Evolutionary conservation across 2,797 vertebrate genomes (phyloP), one percentile per base, ranked within the genome.

Genomic region (Anas acuta): DNA sequence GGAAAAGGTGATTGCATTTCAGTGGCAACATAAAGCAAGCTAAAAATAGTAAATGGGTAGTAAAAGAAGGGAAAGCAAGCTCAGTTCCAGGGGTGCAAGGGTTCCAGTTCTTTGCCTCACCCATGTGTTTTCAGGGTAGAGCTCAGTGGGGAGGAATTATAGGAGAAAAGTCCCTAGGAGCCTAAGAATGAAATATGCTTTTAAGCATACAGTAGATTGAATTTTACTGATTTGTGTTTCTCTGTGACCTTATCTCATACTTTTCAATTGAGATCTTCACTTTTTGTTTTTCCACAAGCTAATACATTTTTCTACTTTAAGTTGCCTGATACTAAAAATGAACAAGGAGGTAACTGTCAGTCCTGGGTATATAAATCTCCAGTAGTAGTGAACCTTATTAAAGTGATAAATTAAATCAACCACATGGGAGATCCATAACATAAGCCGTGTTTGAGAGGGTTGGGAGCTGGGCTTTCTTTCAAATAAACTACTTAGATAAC

Each of bases 11-110:
- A 32, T 79, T n/a, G 5, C 33, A 41, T 64, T 64, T 39, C 23
- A 41, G 37, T 30, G 37, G 26, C 26, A 41, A 28, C 37, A 23
- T 64, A 71, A 66, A 33, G 57, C 9, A 65, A 75, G 41, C 28
- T n/a, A 64, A 72, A 32, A 77, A 41, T 47, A 78, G 22, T 22
- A 74, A 78, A 53, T 11, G 23, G 15, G 8, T 25, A 37, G 12
- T 25, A 83, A 14, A 37, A 79, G 60, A 64, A 81, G 56, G 28
- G 35, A 92, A 67, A 56, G 5, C 2, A 30, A 41, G 28, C 17
- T 71, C 28, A 71, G 47, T 1, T 18, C 3, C 49, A 58, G 43
- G 33, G 14, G 13, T 2, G 0, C 16, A 37, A 0, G 0, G 21
- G 23, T 4, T 4, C 13, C 7, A 13, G 51, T 45, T 15, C 4